Evolutionary conservation across 2,888 invertebrate species (phyloP), one percentile per base, ranked within the genome.

Genomic region (Drosophila quinaria): DNA sequence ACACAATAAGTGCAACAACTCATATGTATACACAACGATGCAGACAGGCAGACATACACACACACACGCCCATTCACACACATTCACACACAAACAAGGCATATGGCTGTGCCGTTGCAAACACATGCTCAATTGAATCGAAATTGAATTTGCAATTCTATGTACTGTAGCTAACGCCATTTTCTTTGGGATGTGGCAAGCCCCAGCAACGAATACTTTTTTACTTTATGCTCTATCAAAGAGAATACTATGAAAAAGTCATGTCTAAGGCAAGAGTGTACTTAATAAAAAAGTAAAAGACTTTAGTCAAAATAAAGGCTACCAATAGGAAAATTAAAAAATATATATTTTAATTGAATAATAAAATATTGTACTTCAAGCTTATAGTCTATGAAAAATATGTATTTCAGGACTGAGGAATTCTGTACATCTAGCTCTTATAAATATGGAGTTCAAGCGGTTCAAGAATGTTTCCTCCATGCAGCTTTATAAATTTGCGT

Each of bases 111-210:
- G 73, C 75, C 71, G 80, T 72, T 81, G 84, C 87, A 80, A 87
- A 86, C 87, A 87, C 81, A 86, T 86, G 86, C 87, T 83, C 87
- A 87, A 87, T 87, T 87, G 86, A 87, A 87, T 87, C 81, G 87
- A 86, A 87, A 87, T 87, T 86, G 86, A 87, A 87, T 87, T 87
- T 86, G 86, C 87, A 87, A 87, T 86, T 86, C 86, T 85, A 83
- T 81, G 80, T 78, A 74, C 78, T 81, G 80, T 70, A 78, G 78
- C 81, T 80, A 83, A 81, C 79, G 83, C 82, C 85, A 81, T 87
- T 87, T 81, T 85, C 83, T 73, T 87, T 87, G 77, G 73, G 70
- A 72, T 77, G 72, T 66, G 69, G 74, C 67, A 72, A 74, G 62
- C 66, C 59, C 73, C 56, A 73, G 54, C 67, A 42, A 68, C 41